phyloP scores from a whole-genome alignment of 2,113 vertebrate species.

The Gymnogyps californianus region DNA sequence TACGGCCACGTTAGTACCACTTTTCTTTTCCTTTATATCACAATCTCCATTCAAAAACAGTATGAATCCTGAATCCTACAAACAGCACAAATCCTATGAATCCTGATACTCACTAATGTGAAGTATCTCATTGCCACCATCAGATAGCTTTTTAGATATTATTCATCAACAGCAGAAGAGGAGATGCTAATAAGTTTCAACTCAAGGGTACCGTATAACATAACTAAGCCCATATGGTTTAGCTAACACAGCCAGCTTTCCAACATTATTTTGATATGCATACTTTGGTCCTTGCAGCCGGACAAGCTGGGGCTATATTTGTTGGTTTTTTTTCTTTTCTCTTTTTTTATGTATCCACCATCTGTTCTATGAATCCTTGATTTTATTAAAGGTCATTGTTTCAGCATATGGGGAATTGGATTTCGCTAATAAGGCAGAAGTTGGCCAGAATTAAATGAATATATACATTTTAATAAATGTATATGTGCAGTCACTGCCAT shows the following conservation, averaged over 20 bases:
- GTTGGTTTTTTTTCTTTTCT: background rate
- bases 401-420: background rate
- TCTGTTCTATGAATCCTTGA: conserved; percentile 50
- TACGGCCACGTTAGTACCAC: background rate
- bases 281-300: background rate
- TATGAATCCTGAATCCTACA: background rate
- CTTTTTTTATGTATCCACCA: background rate
- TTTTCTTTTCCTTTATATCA: background rate
- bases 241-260: background rate
- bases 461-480: background rate
- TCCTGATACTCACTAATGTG: background rate
- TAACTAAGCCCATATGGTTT: background rate
- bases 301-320: background rate
- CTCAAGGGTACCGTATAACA: background rate
- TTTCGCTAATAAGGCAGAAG: background rate
- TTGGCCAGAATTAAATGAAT: background rate
- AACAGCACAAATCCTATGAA: background rate
- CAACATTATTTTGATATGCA: background rate
- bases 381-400: conserved; percentile 35
- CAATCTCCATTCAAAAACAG: background rate
- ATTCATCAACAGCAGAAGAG: background rate
- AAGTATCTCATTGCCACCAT: background rate
- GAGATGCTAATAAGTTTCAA: background rate
- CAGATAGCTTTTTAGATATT: background rate
- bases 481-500: rapidly evolving